A percentile compares a stretch with the other conserved stretches of the same genome.
These are phyloP conservation scores for Arbacia lixula DNA, from an alignment of 53 echinoderm and acorn worm species.

Conservation along the genomic window DNA sequence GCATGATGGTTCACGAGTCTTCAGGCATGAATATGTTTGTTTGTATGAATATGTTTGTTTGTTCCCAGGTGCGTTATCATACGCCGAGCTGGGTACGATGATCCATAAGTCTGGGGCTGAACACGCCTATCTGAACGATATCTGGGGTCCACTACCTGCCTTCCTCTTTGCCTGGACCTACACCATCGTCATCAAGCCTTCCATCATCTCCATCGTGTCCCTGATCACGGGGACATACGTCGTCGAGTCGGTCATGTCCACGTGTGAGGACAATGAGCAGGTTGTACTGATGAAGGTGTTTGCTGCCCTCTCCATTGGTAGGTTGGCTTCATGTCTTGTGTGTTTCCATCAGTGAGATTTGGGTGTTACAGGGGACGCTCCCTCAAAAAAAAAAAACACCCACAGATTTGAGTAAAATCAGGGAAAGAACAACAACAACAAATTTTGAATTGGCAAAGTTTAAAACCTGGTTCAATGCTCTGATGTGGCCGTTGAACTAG, in stretches of 20 bases:
- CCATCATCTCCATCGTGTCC: conserved; percentile 85
- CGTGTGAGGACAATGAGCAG: conserved; percentile 73
- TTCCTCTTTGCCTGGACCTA: conserved; percentile 93
- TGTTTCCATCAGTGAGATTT: no score
- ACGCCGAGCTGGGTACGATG: conserved; percentile 87
- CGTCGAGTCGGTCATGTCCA: conserved; percentile 71
- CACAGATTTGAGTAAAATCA: no score
- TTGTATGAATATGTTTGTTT: no score
- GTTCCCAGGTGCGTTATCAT: conserved; percentile 79
- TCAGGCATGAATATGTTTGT: no score
- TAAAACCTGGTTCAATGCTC: no score
- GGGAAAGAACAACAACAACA: no score
- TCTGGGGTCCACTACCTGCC: conserved; percentile 89
- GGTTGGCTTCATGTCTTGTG: no score
- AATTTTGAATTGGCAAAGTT: no score
- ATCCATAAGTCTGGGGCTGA: conserved; percentile 91
- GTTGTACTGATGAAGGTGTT: conserved; percentile 78
- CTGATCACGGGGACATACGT: conserved; percentile 90
- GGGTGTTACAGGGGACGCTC: no score
- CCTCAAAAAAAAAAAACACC: no score
- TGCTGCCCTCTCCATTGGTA: conserved; percentile 84
- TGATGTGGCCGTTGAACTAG: no score
- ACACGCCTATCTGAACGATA: conserved; percentile 83
- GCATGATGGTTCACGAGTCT: no score
- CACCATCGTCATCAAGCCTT: conserved; percentile 86